Evolutionary conservation across 1,140 invertebrate genomes (phyloP), one percentile per base, ranked within the genome.

Genomic region (Caenorhabditis briggsae): DNA sequence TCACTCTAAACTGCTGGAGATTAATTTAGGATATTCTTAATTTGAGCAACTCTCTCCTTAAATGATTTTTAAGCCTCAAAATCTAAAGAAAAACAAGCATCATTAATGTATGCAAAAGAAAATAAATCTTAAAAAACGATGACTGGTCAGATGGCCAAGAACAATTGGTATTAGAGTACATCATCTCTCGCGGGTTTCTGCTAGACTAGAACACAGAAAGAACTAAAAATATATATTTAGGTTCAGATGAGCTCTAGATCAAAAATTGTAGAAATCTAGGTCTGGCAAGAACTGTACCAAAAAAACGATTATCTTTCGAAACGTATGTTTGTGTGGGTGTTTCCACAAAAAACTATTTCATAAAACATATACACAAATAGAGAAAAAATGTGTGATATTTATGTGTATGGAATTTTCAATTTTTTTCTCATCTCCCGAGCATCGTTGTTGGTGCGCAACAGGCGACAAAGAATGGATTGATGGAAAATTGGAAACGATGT

Each of bases 381-480:
- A 78, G 18, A 78, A 23, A n/a, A 70, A 70, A 46, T 25, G 20
- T 25, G 41, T 78, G 46, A 53, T 43, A 18, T 12, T 23, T 50
- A 46, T 78, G 70, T 78, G 70, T 48, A 78, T 78, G 50, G 70
- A 78, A 78, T 78, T 78, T 78, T 46, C 70, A 50, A 78, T 78
- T 78, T 61, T 61, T 61, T 61, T 61, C 70, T 78, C 70, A 78
- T 78, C 70, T 78, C n/a, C 70, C 33, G 33, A 33, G 53, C 33
- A 43, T 48, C 33, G 23, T 46, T 48, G 70, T 78, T 78, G 70
- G 48, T 78, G 70, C 70, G 70, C 70, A 50, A 78, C 70, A 33
- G 70, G n/a, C 14, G n/a, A 48, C 43, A 78, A 78, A 78, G 70
- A 78, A 46, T 64, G 61, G 64, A 70, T 46, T 70, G 64, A 48